Percentiles rank a stretch among this genome's conserved stretches.
Evolutionary conservation across 2,888 invertebrate species (phyloP).

Genomic region (Deilephila elpenor): DNA sequence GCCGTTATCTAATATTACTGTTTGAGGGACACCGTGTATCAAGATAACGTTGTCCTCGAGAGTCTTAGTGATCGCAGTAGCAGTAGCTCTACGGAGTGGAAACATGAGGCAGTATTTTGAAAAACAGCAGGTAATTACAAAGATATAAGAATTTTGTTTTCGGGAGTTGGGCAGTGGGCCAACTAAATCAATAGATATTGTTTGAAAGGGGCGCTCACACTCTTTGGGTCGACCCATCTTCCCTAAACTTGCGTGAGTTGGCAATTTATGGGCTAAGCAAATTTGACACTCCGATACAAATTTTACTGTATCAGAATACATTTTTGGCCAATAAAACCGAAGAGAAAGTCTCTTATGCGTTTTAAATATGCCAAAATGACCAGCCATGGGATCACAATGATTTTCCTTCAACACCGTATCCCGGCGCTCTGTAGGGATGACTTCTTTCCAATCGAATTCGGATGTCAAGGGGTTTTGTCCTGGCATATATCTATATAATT

Average conservation of each 20-base stretch:
- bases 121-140: slow-evolving; percentile 43
- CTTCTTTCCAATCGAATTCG: too few relatives aligned
- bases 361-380: too few relatives aligned
- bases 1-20: slow-evolving; percentile 45
- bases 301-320: slow-evolving; percentile 38
- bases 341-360: too few relatives aligned
- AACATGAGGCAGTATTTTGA: slow-evolving; percentile 41
- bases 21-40: slow-evolving; percentile 46
- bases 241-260: slow-evolving; percentile 33
- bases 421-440: too few relatives aligned
- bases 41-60: slow-evolving; percentile 44
- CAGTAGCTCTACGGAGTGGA: slow-evolving; percentile 38
- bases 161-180: slow-evolving; percentile 40
- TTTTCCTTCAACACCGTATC: too few relatives aligned
- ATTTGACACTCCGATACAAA: slow-evolving; percentile 34
- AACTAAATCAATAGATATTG: slow-evolving; percentile 40
- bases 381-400: too few relatives aligned
- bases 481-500: too few relatives aligned
- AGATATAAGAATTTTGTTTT: slow-evolving; percentile 36
- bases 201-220: too few relatives aligned
- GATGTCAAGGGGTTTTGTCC: too few relatives aligned
- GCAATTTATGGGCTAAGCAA: slow-evolving; percentile 25
- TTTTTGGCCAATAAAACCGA: slow-evolving; percentile 29
- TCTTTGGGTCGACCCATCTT: slow-evolving; percentile 42
- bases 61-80: slow-evolving; percentile 27